A percentile compares a stretch with the other conserved stretches of the same genome.
Evolutionary conservation across 2,113 vertebrate genomes (phyloP).

Genomic region (Ibidorhyncha struthersii): DNA sequence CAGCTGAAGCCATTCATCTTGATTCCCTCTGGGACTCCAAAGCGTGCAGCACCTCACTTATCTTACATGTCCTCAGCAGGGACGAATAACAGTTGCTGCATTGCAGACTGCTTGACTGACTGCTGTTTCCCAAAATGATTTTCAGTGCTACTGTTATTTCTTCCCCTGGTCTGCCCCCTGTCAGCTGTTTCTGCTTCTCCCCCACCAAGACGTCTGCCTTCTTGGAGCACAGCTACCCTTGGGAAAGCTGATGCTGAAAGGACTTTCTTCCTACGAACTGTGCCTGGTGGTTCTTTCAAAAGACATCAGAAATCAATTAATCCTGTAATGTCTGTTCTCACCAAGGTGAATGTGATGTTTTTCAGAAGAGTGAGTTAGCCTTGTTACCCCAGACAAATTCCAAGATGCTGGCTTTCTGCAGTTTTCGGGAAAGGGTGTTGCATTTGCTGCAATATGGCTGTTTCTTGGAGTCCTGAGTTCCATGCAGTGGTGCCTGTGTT

Average conservation of each 20-base stretch:
- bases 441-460: not conserved
- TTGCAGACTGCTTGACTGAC: not conserved
- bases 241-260: not conserved
- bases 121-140: not conserved
- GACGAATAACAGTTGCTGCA: not conserved
- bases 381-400: not conserved
- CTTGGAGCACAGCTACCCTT: not conserved
- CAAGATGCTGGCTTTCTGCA: not conserved
- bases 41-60: not conserved
- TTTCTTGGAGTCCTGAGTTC: not conserved
- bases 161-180: not conserved
- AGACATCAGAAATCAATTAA: not conserved
- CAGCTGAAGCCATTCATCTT: not conserved
- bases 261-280: not conserved
- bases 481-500: not conserved
- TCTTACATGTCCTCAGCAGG: not conserved
- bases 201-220: not conserved
- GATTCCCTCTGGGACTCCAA: not conserved
- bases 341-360: not conserved
- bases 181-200: not conserved
- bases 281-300: not conserved
- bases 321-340: not conserved
- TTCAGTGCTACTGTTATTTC: not conserved
- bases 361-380: not conserved
- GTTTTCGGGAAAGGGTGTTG: not conserved